A percentile compares a stretch with the other conserved stretches of the same genome.
phyloP scores from a whole-genome alignment of 2,888 invertebrate species.

The Melinaea marsaeus region DNA sequence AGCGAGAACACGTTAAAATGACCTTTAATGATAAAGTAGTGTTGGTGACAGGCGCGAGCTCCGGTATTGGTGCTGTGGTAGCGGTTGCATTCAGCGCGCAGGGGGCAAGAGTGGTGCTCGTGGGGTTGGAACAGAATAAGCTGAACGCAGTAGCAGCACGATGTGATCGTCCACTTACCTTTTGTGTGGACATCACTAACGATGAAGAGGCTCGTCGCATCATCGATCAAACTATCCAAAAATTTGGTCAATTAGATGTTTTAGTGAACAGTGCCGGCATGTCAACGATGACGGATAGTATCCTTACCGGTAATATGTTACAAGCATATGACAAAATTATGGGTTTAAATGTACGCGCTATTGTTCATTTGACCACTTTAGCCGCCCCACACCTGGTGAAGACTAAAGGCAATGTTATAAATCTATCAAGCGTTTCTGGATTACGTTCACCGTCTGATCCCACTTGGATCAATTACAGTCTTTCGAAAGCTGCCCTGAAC shows the following conservation, averaged over 20 bases:
- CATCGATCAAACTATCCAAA: slow-evolving; percentile 31
- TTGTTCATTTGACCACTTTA: slow-evolving; percentile 36
- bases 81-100: slow-evolving; percentile 33
- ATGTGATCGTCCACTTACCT: slow-evolving; percentile 26
- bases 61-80: slow-evolving; percentile 40
- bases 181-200: slow-evolving; percentile 36
- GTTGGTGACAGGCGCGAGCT: slow-evolving; percentile 39
- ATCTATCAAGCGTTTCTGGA: slow-evolving; percentile 39
- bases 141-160: slow-evolving; percentile 26
- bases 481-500: slow-evolving; percentile 42
- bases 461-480: slow-evolving; percentile 28
- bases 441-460: slow-evolving; percentile 14
- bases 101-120: slow-evolving; percentile 35
- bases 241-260: slow-evolving; percentile 38
- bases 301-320: slow-evolving; percentile 33
- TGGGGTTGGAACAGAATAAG: slow-evolving; percentile 33
- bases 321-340: slow-evolving; percentile 42
- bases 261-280: slow-evolving; percentile 42
- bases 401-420: slow-evolving; percentile 44
- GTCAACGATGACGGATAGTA: slow-evolving; percentile 8
- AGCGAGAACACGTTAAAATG: too few species aligned
- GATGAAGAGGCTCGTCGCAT: slow-evolving; percentile 34
- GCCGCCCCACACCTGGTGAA: slow-evolving; percentile 40
- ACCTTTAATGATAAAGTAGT: slow-evolving; percentile 31
- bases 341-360: slow-evolving; percentile 38